These are phyloP conservation scores for Beroe ovata DNA, from an alignment of 37 sponge, comb jelly and placozoan species.

Conservation along the genomic window DNA sequence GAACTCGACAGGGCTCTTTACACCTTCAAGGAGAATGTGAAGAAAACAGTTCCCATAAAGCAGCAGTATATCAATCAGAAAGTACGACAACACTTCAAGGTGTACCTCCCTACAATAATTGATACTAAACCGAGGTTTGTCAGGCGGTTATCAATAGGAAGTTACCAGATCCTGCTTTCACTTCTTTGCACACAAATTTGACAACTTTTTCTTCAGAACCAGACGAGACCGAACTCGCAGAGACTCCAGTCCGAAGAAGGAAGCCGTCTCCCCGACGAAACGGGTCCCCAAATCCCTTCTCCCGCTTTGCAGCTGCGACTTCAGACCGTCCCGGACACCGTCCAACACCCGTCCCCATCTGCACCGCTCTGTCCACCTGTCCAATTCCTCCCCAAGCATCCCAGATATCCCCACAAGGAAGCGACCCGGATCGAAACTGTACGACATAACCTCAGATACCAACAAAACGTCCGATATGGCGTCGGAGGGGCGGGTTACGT, in stretches of 20 bases:
- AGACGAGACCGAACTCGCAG: neutral
- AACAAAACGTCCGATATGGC: neutral
- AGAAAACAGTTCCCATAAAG: neutral
- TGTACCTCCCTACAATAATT: conserved; percentile 34
- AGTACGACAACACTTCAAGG: neutral
- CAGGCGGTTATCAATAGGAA: no score
- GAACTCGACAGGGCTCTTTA: conserved; percentile 32
- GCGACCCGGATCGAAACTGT: neutral
- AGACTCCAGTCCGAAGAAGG: neutral
- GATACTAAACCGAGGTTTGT: conserved; percentile 43
- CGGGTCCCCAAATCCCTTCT: neutral
- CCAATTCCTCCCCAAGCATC: neutral
- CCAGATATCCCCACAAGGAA: no score
- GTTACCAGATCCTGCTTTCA: no score
- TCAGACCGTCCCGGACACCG: neutral
- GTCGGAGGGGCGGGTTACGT: neutral
- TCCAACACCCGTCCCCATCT: no score
- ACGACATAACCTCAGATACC: neutral
- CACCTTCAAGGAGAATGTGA: conserved; percentile 27
- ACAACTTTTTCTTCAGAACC: neutral
- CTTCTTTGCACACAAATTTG: no score
- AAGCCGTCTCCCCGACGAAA: neutral
- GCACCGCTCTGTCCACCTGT: neutral
- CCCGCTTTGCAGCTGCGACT: neutral
- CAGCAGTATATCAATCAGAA: neutral